Evolutionary conservation across 2,113 vertebrate genomes (phyloP).

Genomic region (Heteronetta atricapilla): DNA sequence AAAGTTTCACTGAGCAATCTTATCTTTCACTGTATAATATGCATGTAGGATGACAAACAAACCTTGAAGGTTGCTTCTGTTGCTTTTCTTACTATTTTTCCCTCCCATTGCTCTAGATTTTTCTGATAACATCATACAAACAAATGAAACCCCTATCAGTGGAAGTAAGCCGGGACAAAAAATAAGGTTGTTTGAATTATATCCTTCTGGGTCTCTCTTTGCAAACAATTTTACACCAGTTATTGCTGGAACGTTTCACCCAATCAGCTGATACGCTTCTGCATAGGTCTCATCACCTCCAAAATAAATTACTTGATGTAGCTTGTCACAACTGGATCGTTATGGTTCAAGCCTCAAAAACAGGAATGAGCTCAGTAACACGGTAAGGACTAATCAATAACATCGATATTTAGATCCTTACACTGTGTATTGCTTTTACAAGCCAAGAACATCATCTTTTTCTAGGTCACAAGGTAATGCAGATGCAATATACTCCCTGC

Average conservation of each 20-base stretch:
- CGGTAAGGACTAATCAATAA: conserved; percentile 35
- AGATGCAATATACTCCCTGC: not conserved
- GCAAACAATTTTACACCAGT: not conserved
- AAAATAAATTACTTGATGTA: too few relatives aligned
- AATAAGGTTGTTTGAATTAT: not conserved
- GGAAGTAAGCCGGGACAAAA: not conserved
- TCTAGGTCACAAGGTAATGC: not conserved
- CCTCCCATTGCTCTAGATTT: not conserved
- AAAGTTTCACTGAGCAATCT: not conserved
- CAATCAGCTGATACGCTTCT: not conserved
- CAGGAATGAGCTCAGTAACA: conserved; percentile 19
- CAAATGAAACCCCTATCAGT: not conserved
- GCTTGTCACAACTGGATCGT: not conserved
- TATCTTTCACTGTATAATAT: not conserved
- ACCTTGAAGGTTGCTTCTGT: not conserved
- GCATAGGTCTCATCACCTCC: not conserved
- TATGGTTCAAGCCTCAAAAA: conserved; percentile 1
- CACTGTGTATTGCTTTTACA: not conserved
- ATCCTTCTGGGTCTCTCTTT: not conserved
- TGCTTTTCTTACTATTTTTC: not conserved
- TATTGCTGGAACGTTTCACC: conserved; percentile 3
- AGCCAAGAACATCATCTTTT: not conserved
- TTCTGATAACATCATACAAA: not conserved
- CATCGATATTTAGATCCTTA: conserved; percentile 32
- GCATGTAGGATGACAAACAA: not conserved